Evolutionary conservation across 2,888 invertebrate species (phyloP).

Genomic region (Tipula vernalis): DNA sequence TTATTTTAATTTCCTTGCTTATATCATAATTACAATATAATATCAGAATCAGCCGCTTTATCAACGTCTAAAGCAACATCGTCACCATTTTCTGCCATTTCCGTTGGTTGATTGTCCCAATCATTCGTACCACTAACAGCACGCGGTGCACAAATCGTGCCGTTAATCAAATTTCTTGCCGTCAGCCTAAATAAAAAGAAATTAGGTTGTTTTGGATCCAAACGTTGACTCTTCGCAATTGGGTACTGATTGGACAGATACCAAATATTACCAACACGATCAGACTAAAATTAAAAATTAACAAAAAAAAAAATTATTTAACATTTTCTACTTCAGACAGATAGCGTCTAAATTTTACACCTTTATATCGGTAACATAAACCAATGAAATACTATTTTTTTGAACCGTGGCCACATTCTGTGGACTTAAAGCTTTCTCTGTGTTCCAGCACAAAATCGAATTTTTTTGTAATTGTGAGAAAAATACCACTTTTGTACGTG

Average conservation of each 20-base stretch:
- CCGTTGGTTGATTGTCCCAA: neutral
- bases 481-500: conserved; percentile 47
- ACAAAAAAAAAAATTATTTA: neutral
- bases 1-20: neutral
- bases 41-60: neutral
- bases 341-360: conserved; percentile 21
- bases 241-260: neutral
- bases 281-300: neutral
- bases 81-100: neutral
- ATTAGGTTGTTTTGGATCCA: neutral
- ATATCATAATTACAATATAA: neutral
- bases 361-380: conserved; percentile 57
- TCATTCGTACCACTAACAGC: neutral
- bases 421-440: conserved; percentile 36
- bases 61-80: neutral
- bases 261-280: neutral
- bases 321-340: neutral
- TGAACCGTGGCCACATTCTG: conserved; percentile 45
- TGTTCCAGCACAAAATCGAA: conserved; percentile 66
- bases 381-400: conserved; percentile 44
- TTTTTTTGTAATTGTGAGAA: conserved; percentile 57
- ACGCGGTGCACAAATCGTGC: neutral
- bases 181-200: neutral
- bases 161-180: neutral
- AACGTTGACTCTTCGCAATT: neutral